These are phyloP conservation scores for Bilobella aurantiaca DNA, from an alignment of 1,140 invertebrate species.

Conservation along the genomic window DNA sequence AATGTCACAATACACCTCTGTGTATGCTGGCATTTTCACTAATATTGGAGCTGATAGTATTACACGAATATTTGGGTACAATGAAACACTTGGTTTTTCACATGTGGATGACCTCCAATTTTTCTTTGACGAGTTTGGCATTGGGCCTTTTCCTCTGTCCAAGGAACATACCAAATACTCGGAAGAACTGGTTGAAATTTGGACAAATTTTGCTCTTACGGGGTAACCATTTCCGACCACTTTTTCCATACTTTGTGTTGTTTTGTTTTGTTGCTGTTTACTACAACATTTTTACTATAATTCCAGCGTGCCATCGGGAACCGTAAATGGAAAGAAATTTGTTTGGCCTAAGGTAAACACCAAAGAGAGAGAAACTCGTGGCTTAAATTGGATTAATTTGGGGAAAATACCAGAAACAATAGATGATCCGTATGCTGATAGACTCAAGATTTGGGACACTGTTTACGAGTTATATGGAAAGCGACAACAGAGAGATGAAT, in stretches of 20 bases:
- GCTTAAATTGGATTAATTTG: neutral
- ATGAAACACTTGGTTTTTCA: neutral
- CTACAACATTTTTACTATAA: too few species aligned
- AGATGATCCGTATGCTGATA: neutral
- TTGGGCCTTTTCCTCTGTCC: neutral
- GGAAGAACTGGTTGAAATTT: neutral
- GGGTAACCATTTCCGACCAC: neutral
- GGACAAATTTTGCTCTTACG: neutral
- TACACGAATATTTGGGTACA: neutral
- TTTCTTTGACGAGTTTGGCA: neutral
- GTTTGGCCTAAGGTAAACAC: neutral
- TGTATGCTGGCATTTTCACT: neutral
- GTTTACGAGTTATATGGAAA: neutral
- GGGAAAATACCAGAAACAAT: neutral
- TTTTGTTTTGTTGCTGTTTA: neutral
- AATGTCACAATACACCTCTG: neutral
- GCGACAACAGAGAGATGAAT: neutral
- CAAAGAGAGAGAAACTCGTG: neutral
- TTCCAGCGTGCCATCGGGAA: neutral
- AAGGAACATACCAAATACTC: neutral
- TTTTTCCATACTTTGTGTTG: neutral
- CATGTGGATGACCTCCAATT: slow-evolving; percentile 1
- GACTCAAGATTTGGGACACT: neutral
- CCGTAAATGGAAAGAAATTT: neutral
- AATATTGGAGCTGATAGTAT: neutral